These are phyloP conservation scores for Megalops atlanticus DNA, from an alignment of 2,113 vertebrate genomes.

Conservation along the genomic window DNA sequence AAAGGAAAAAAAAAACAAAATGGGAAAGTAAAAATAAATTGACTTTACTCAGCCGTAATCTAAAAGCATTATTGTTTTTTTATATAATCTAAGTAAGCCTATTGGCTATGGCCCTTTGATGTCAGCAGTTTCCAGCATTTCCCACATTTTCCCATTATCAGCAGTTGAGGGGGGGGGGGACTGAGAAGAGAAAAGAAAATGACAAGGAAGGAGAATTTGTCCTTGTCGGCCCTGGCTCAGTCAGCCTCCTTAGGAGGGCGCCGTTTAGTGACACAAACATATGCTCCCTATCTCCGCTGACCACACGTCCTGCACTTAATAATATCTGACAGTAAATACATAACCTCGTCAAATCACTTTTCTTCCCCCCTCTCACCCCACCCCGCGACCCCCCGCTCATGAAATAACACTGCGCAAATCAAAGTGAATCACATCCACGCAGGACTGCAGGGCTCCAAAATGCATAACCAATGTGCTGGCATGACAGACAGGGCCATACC, in stretches of 20 bases:
- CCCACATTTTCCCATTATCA: constrained; percentile 41
- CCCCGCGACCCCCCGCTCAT: constrained; percentile 33
- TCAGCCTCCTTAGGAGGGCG: constrained; percentile 49
- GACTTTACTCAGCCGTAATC: constrained; percentile 45
- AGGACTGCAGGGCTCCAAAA: constrained; percentile 66
- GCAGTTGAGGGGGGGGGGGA: background rate
- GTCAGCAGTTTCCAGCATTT: constrained; percentile 39
- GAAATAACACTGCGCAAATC: constrained; percentile 63
- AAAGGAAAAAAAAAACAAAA: constrained; percentile 26
- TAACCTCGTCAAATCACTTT: constrained; percentile 69
- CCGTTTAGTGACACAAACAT: constrained; percentile 48
- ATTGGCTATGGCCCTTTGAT: constrained; percentile 50
- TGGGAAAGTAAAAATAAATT: constrained; percentile 29
- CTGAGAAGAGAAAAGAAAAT: constrained; percentile 44
- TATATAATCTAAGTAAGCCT: constrained; percentile 45
- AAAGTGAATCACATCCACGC: constrained; percentile 68
- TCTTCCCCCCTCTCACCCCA: constrained; percentile 30
- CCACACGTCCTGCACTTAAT: constrained; percentile 59
- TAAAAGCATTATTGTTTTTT: constrained; percentile 37
- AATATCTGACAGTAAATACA: constrained; percentile 67
- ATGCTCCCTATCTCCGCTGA: constrained; percentile 56
- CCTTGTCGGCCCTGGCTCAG: constrained; percentile 49
- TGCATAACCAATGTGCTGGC: constrained; percentile 72
- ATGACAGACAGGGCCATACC: constrained; percentile 55
- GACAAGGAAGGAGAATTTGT: constrained; percentile 52